These are phyloP conservation scores for Leptobrachium ailaonicum DNA, from an alignment of 2,113 vertebrate species.

Conservation along the genomic window DNA sequence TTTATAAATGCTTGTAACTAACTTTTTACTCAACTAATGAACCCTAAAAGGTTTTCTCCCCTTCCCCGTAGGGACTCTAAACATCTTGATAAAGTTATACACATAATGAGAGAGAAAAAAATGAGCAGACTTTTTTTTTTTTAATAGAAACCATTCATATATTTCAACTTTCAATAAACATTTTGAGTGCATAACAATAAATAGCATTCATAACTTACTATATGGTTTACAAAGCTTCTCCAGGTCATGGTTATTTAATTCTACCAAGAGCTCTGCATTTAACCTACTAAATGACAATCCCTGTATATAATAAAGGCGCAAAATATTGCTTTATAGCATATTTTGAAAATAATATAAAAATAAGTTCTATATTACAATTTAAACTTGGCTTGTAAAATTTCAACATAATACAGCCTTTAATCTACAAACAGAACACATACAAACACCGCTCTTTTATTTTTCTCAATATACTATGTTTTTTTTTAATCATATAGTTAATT, in stretches of 20 bases:
- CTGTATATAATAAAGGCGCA: constrained; percentile 69
- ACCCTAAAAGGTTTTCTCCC: too few relatives aligned
- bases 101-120: not conserved
- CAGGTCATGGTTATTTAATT: constrained; percentile 53
- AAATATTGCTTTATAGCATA: constrained; percentile 75
- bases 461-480: constrained; percentile 71
- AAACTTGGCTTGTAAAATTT: constrained; percentile 77
- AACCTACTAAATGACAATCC: constrained; percentile 63
- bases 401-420: constrained; percentile 67
- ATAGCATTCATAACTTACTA: constrained; percentile 55
- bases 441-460: constrained; percentile 67
- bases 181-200: constrained; percentile 58
- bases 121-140: constrained; percentile 21
- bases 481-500: constrained; percentile 73
- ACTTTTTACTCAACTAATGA: too few relatives aligned
- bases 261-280: constrained; percentile 58
- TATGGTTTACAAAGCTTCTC: constrained; percentile 58
- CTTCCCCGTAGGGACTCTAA: too few relatives aligned
- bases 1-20: too few relatives aligned
- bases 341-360: constrained; percentile 80
- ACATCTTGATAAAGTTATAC: too few relatives aligned
- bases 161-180: constrained; percentile 55
- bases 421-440: constrained; percentile 74
- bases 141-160: constrained; percentile 56
- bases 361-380: constrained; percentile 79